Evolutionary conservation across 2,797 vertebrate species (phyloP).

Genomic region (Emys orbicularis): DNA sequence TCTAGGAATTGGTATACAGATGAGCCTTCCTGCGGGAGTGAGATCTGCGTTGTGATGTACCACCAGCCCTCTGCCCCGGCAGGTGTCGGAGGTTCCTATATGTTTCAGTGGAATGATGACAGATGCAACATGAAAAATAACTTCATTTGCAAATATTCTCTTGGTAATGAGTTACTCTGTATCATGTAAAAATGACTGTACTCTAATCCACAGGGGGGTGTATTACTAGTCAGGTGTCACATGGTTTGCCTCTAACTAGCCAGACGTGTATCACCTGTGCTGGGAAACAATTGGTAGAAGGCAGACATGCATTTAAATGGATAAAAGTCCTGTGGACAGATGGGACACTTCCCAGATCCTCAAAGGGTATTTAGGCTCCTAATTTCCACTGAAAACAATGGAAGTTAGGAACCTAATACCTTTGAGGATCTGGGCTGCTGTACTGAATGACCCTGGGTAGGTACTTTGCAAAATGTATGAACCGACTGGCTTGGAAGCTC

Average conservation of each 20-base stretch:
- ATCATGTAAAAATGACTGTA: background rate
- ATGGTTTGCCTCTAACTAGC: too few relatives aligned
- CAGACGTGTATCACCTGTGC: background rate
- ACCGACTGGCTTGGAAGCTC: background rate
- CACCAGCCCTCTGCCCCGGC: slow-evolving; percentile 87
- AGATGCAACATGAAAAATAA: slow-evolving; percentile 95
- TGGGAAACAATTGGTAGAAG: background rate
- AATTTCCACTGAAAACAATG: background rate
- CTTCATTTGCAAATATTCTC: slow-evolving; percentile 96
- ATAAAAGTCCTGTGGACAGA: background rate
- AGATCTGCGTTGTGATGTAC: slow-evolving; percentile 93
- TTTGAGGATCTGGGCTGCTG: background rate
- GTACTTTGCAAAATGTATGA: background rate
- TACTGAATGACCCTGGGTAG: background rate
- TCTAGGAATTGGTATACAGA: slow-evolving; percentile 94
- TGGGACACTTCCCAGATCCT: background rate
- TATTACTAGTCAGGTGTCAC: background rate
- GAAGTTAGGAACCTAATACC: background rate
- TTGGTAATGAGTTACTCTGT: slow-evolving; percentile 80
- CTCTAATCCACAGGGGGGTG: rapidly evolving
- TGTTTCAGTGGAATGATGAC: slow-evolving; percentile 95
- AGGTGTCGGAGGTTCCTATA: slow-evolving; percentile 85
- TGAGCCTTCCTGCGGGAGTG: slow-evolving; percentile 93
- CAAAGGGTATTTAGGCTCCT: background rate
- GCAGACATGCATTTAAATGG: rapidly evolving